Base-by-base conservation (phyloP, 2,797 vertebrate species). In the Thunnus albacares region DNA sequence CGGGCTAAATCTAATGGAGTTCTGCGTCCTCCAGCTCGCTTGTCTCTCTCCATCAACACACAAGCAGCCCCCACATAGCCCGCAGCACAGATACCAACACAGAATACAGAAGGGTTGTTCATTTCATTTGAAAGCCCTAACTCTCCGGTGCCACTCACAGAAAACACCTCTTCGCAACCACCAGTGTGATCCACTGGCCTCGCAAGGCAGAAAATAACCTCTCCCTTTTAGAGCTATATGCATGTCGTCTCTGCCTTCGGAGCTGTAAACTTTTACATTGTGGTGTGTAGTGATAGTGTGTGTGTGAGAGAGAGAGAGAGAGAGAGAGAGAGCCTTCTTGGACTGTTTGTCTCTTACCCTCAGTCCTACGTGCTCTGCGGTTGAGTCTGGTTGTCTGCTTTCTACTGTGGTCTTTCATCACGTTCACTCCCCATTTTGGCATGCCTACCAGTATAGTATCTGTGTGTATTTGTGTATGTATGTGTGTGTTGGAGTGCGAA, bases 331-430 rank as follows among this genome's bases (percentile, higher is more conserved):
- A 82, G 60, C 67, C 82, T 55, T 68, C 83, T 75, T 72, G 87
- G 88, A 77, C 87, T 79, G 71, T 83, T 87, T 85, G 83, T 84
- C 83, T 90, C 81, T 79, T 81, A 79, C 66, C 79, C 84, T 86
- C 79, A 76, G 87, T 74, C 76, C 82, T 92, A 81, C 82, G 82
- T 93, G 88, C 87, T 92, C 82, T 87, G 92, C 9, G 92, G 92
- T 87, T 81, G 80, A 90, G 90, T 89, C 92, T 91, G 89, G 60
- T 93, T 90, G 90, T 93, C 92, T 93, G 91, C 89, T 89, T 89
- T 92, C 82, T 85, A 8, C 91, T 94, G 90, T 90, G 93, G 92
- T 92, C 91, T 95, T 89, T 94, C 91, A 91, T 93, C 93, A 93
- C 79, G 89, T 92, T 93, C 88, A 90, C 92, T 93, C 91, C 90